These are phyloP conservation scores for Ectobius pallidus DNA, from an alignment of 2,888 invertebrate species.

Conservation along the genomic window DNA sequence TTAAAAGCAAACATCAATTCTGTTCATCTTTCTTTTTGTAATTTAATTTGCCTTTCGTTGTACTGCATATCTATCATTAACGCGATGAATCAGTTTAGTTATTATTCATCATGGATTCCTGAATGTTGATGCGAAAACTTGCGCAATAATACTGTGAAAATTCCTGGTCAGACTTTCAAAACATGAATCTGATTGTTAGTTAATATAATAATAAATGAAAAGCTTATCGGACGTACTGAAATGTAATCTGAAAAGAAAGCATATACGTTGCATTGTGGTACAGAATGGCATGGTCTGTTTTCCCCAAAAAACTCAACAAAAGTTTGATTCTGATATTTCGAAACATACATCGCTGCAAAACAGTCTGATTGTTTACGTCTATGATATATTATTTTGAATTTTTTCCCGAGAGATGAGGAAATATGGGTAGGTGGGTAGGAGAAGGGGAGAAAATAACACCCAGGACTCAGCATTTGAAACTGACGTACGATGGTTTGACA, in stretches of 20 bases:
- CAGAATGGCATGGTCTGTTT: background rate
- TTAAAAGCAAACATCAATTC: no score
- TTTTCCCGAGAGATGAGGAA: background rate
- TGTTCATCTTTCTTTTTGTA: no score
- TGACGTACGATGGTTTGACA: constrained; percentile 12
- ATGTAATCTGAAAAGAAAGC: background rate
- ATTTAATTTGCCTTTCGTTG: no score
- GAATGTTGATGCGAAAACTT: no score
- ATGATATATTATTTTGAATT: constrained; percentile 20
- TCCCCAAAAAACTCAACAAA: background rate
- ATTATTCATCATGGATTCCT: no score
- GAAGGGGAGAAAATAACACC: constrained; percentile 14
- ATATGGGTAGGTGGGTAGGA: background rate
- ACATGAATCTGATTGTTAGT: no score
- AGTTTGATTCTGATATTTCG: constrained; percentile 11
- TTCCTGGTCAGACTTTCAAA: no score
- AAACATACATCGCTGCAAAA: constrained; percentile 16
- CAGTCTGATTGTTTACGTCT: constrained; percentile 19
- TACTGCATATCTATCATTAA: no score
- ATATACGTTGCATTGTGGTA: background rate
- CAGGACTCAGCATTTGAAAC: constrained; percentile 8
- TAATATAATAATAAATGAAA: no score
- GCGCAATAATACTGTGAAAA: no score
- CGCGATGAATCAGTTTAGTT: no score
- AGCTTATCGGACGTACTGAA: background rate